These are phyloP conservation scores for Heteromormyrus szaboi DNA, from an alignment of 2,797 vertebrate species.

Conservation along the genomic window DNA sequence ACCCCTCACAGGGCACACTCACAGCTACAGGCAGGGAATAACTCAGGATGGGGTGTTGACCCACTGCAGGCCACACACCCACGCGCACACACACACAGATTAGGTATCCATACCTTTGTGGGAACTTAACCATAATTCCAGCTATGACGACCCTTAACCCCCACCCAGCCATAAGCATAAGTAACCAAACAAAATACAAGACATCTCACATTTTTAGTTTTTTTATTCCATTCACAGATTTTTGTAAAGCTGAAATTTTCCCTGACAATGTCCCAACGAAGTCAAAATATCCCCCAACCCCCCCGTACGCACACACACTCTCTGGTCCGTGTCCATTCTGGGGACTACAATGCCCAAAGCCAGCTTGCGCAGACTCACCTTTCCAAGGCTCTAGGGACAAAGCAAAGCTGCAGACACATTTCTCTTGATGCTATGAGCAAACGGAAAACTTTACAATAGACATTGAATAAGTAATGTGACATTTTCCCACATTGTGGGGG, in stretches of 20 bases:
- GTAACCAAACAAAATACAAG: background rate
- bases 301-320: background rate
- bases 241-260: background rate
- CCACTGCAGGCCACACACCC: no score
- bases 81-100: background rate
- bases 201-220: background rate
- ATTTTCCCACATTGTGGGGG: background rate
- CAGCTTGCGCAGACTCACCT: background rate
- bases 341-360: background rate
- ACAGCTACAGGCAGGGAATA: background rate
- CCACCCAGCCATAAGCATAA: background rate
- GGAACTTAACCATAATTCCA: background rate
- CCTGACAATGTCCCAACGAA: background rate
- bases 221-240: background rate
- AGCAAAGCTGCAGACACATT: background rate
- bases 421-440: background rate
- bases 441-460: background rate
- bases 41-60: background rate
- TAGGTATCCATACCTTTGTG: background rate
- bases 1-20: background rate
- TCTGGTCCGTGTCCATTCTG: background rate
- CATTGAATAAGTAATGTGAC: background rate
- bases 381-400: background rate
- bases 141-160: background rate
- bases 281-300: background rate